Evolutionary conservation across 2,113 vertebrate species (phyloP).

Genomic region (Archilochus colubris): DNA sequence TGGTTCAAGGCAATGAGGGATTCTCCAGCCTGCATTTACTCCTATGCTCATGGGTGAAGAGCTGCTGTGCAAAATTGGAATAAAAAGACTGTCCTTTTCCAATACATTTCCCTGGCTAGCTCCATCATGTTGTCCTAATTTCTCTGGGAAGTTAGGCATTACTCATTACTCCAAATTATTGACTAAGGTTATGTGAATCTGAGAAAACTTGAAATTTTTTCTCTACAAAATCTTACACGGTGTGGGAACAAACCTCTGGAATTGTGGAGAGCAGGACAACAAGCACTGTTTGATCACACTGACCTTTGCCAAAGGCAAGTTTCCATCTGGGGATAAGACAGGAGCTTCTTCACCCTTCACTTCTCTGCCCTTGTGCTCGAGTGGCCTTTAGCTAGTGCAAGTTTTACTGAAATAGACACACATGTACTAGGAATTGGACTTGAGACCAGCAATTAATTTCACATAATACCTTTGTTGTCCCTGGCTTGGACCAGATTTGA

Average conservation of each 20-base stretch:
- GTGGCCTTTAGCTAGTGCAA: neutral
- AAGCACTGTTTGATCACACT: neutral
- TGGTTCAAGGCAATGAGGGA: neutral
- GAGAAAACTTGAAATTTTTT: neutral
- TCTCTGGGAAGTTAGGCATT: neutral
- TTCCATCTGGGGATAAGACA: neutral
- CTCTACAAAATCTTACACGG: neutral
- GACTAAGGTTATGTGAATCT: neutral
- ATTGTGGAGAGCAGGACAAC: neutral
- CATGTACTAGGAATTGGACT: slow-evolving; percentile 52
- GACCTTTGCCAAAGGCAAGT: neutral
- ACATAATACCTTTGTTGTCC: slow-evolving; percentile 59
- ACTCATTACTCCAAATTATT: neutral
- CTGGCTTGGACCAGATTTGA: slow-evolving; percentile 50
- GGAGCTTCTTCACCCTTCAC: neutral
- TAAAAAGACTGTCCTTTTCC: neutral
- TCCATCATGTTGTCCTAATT: neutral
- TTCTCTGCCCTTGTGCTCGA: neutral
- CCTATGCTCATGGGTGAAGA: rapidly evolving
- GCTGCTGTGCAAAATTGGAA: neutral
- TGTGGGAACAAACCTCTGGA: neutral
- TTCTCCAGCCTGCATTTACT: rapidly evolving
- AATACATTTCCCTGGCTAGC: neutral
- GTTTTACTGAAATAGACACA: slow-evolving; percentile 10
- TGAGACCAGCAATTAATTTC: slow-evolving; percentile 62